phyloP scores from a whole-genome alignment of 2,797 vertebrate genomes.

The Acanthurus lineatus region DNA sequence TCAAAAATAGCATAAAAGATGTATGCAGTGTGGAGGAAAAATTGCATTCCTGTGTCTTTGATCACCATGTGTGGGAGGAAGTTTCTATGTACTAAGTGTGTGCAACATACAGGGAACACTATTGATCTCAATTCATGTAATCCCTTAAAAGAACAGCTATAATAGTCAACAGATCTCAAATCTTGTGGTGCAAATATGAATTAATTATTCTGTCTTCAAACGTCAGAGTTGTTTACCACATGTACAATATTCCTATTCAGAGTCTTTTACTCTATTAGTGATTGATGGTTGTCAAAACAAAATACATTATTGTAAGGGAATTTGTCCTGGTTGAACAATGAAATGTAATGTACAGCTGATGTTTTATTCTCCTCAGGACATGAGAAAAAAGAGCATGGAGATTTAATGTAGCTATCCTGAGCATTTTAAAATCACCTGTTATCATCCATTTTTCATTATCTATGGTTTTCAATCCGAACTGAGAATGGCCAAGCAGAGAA shows the following conservation, averaged over 20 bases:
- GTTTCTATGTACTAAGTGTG: conserved; percentile 53
- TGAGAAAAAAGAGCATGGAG: neutral
- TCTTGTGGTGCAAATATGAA: conserved; percentile 30
- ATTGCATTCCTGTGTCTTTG: conserved; percentile 56
- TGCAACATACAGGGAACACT: conserved; percentile 34
- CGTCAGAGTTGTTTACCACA: conserved; percentile 24
- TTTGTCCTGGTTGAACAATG: conserved; percentile 19
- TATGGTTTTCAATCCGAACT: too few species aligned
- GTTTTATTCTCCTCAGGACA: neutral
- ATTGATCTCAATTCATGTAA: conserved; percentile 70
- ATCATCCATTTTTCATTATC: too few species aligned
- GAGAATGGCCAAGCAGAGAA: too few species aligned
- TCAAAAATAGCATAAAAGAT: conserved; percentile 62
- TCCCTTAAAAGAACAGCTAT: conserved; percentile 54
- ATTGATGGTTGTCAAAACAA: conserved; percentile 13
- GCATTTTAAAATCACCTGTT: too few species aligned
- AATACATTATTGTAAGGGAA: conserved; percentile 7
- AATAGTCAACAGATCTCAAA: conserved; percentile 40
- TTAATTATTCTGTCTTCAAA: conserved; percentile 47
- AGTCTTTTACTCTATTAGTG: neutral
- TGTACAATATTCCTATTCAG: neutral
- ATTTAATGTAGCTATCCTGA: neutral
- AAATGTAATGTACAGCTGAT: neutral
- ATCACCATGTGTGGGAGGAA: conserved; percentile 55
- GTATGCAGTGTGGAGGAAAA: conserved; percentile 46